A percentile compares a stretch with the other conserved stretches of the same genome.
Conservation (phyloP, 2,888 invertebrate species). For the Caenorhabditis sp. region DNA sequence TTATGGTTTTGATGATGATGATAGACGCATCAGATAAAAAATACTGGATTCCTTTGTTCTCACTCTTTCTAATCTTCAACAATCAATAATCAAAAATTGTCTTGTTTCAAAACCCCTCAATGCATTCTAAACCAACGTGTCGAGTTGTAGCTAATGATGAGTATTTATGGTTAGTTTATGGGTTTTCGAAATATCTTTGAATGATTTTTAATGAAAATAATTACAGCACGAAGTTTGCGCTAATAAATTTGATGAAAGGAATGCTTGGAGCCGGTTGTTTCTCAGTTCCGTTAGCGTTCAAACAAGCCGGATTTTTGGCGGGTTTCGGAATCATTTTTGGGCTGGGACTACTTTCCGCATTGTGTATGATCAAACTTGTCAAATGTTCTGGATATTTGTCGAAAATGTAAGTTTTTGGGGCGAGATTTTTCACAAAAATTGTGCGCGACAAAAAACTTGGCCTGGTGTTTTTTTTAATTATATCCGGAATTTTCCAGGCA, state of each 20-base stretch:
- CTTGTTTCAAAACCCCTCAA: not conserved
- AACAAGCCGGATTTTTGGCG: constrained; percentile 64
- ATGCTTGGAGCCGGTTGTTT: constrained; percentile 68
- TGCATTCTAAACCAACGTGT: not conserved
- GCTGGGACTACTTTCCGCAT: constrained; percentile 60
- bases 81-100: not conserved
- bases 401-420: constrained; percentile 47
- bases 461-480: too few species aligned
- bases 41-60: not conserved
- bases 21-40: not conserved
- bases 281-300: constrained; percentile 65
- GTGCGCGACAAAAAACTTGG: too few species aligned
- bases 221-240: constrained; percentile 54
- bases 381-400: constrained; percentile 63
- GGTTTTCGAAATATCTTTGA: not conserved
- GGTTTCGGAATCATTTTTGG: constrained; percentile 60
- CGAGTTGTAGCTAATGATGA: not conserved
- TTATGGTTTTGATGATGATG: too few species aligned
- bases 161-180: not conserved
- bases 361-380: constrained; percentile 68
- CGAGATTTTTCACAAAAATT: too few species aligned
- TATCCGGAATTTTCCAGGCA: too few species aligned
- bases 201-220: not conserved
- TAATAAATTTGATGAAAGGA: constrained; percentile 64
- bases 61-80: not conserved